Evolutionary conservation across 2,888 invertebrate species (phyloP), one percentile per base, ranked within the genome.

Genomic region (Elysia crispata): DNA sequence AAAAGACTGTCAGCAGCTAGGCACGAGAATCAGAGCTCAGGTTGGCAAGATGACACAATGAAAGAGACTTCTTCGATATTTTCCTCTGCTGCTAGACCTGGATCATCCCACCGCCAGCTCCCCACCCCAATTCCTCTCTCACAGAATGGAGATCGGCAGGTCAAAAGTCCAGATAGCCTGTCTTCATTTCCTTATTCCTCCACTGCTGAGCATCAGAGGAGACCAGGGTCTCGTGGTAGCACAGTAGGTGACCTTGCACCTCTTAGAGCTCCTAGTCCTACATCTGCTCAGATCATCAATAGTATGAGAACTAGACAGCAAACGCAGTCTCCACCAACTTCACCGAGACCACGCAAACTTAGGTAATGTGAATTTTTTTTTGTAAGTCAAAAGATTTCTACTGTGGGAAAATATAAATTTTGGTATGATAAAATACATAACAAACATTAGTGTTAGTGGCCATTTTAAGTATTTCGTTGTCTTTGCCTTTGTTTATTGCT

Each of bases 241-340:
- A 73, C 79, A 31, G 77, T 76, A n/a, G n/a, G 49, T 25, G 82
- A 81, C 64, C 80, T 82, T 8, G 79, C 83, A 67, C 84, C 83
- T n/a, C 54, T 86, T 50, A 70, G 81, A 67, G 82, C 78, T 6
- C 72, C 74, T 18, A 84, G 84, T 70, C 73, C 76, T 20, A 33
- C 72, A 49, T 50, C 76, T 49, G 76, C 72, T 57, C 76, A 76
- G 13, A 76, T 76, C n/a, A 76, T 69, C 28, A 80, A 80, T 41
- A 76, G 31, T 49, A 31, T 69, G 69, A n/a, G 69, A 5, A 5
- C 69, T 18, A 79, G 49, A 62, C 62, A n/a, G 15, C 3, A 41
- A 41, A 31, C 60, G n/a, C 28, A 70, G 18, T 70, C 62, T 3
- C 62, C 74, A 30, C 54, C 77, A 41, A 41, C 41, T 41, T 76